These are phyloP conservation scores for Trogon surrucura DNA, from an alignment of 2,113 vertebrate genomes.

Conservation along the genomic window DNA sequence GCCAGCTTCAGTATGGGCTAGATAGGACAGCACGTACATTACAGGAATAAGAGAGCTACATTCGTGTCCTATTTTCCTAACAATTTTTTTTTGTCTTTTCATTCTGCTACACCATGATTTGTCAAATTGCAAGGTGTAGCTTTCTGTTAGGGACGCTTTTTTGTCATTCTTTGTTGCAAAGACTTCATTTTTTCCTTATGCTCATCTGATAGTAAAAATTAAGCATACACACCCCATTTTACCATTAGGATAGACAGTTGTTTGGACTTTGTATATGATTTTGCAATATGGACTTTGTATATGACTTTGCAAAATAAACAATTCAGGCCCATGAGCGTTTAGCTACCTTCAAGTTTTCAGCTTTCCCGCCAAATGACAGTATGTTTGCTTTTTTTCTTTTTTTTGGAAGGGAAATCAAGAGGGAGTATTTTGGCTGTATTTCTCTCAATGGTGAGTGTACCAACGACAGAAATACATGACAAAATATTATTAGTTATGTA, in stretches of 20 bases:
- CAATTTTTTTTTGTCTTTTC: background rate
- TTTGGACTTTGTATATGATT: background rate
- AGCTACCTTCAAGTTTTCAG: background rate
- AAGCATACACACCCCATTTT: background rate
- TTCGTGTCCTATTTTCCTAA: background rate
- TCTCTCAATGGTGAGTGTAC: background rate
- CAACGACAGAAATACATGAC: background rate
- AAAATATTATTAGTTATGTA: background rate
- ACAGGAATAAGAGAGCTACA: background rate
- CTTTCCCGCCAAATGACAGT: background rate
- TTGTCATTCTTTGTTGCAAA: background rate
- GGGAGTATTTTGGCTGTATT: background rate
- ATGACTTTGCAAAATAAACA: background rate
- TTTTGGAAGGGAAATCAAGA: background rate
- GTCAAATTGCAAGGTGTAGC: background rate
- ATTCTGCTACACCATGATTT: background rate
- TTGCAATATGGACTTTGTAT: no score
- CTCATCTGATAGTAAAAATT: background rate
- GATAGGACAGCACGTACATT: background rate
- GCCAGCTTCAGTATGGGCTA: background rate
- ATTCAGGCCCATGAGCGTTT: background rate
- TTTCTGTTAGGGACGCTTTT: background rate
- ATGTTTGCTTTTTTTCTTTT: background rate
- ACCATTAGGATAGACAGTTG: background rate
- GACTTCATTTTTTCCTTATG: background rate